Base-by-base conservation (phyloP, 2,797 vertebrate species). In the Coilia nasus region DNA sequence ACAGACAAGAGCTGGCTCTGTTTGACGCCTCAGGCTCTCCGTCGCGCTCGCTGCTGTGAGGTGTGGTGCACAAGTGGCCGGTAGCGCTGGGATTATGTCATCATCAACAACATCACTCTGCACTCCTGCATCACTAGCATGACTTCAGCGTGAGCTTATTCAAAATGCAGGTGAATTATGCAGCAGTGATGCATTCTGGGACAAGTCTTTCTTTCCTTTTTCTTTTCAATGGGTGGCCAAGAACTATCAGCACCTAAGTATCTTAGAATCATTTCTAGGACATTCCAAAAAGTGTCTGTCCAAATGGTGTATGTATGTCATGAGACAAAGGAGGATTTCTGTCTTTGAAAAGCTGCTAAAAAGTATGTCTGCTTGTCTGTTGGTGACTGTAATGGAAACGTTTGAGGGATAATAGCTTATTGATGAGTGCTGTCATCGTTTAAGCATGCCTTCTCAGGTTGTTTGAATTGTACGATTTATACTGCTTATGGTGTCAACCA, bases 51-150 rank as follows among this genome's bases (percentile, higher is more conserved):
- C 71, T 54, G 83, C 83, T 64, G 44, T 11, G 60, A 83, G 83
- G 82, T 54, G n/a, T 83, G 81, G 84, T 81, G 80, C 82, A 83
- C 81, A 83, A 85, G 67, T 85, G 86, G 56, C 57, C 83, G 67
- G 57, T 82, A 41, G 41, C n/a, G 31, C 35, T 17, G 17, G 35
- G 71, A 78, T 64, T 86, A 75, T 88, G 81, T 85, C 54, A 83
- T 85, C 54, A 83, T 85, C 87, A 85, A 50, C 60, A 71, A 46
- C 85, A 80, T 71, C 60, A 60, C 19, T 17, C 71, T 78, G 31
- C 35, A 44, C 71, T 78, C 71, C 71, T 78, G 31, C 35, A 78
- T 19, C 31, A 41, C 71, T 44, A 19, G 71, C 31, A 78, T 41
- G 71, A 41, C 7, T 44, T 19, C 31, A 41, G 71, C 7, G 31